Percentiles rank a stretch among this genome's conserved stretches.
Conservation (phyloP, 2,888 invertebrate genomes). For the Ophion ellenae region DNA sequence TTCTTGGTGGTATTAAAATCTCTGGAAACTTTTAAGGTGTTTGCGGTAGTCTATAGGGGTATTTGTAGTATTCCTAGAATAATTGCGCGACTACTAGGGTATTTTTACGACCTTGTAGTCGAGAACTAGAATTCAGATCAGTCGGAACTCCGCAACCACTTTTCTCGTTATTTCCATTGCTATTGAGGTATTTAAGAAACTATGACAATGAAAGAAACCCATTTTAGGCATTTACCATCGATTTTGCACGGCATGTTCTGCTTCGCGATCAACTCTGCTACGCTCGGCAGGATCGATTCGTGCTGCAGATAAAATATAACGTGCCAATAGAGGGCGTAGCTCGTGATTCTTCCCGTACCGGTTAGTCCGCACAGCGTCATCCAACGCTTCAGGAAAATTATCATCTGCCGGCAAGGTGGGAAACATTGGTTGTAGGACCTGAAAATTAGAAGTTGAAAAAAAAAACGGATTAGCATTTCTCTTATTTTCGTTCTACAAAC, state of each 20-base stretch:
- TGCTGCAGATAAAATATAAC: conserved; percentile 86
- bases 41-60: too few relatives aligned
- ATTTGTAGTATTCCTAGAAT: too few relatives aligned
- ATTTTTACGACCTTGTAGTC: too few relatives aligned
- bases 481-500: conserved; percentile 64
- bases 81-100: too few relatives aligned
- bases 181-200: background rate
- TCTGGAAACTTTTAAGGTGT: too few relatives aligned
- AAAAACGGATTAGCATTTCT: background rate
- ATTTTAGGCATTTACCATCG: conserved; percentile 60
- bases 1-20: too few relatives aligned
- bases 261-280: conserved; percentile 75
- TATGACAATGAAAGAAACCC: background rate
- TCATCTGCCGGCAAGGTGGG: conserved; percentile 84
- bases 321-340: conserved; percentile 86
- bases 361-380: conserved; percentile 80
- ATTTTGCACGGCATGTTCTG: conserved; percentile 68
- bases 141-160: too few relatives aligned
- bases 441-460: conserved; percentile 51
- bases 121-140: too few relatives aligned
- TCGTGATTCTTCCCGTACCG: conserved; percentile 79
- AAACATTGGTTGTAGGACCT: conserved; percentile 82
- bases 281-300: conserved; percentile 82
- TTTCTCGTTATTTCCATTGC: too few relatives aligned
- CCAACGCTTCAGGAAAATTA: conserved; percentile 87